phyloP scores from a whole-genome alignment of 2,113 vertebrate genomes.

The Bathybates hornii region DNA sequence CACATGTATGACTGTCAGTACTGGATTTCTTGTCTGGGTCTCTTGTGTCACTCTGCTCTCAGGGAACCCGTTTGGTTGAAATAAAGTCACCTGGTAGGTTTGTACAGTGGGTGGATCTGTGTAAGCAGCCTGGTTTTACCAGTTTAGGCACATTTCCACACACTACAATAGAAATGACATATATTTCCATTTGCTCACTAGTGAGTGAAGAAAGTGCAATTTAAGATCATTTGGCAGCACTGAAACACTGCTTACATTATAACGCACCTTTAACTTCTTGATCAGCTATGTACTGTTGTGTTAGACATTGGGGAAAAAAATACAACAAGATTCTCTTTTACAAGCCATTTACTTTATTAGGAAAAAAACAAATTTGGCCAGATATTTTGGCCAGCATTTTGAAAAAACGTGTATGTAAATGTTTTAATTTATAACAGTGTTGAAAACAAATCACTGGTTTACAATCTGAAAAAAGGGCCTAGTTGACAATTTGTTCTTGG shows the following conservation, averaged over 20 bases:
- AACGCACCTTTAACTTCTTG: neutral
- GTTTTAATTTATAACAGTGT: neutral
- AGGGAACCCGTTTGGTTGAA: fast-evolving
- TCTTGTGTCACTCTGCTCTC: neutral
- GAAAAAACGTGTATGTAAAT: neutral
- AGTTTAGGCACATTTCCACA: slow-evolving; percentile 38
- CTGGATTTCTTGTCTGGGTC: neutral
- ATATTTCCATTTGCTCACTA: neutral
- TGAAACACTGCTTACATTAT: neutral
- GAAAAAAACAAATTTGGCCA: neutral
- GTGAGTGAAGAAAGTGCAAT: neutral
- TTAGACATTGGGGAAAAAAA: neutral
- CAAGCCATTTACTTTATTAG: slow-evolving; percentile 19
- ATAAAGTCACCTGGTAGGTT: neutral
- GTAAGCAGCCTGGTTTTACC: slow-evolving; percentile 23
- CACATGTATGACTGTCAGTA: neutral
- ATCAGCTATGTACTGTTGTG: neutral
- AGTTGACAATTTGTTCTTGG: slow-evolving; percentile 19
- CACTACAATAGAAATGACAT: slow-evolving; percentile 15
- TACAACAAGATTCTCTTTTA: neutral
- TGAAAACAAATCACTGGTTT: neutral
- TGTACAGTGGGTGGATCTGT: slow-evolving; percentile 23
- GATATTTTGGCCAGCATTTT: neutral
- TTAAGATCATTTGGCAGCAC: neutral
- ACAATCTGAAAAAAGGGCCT: neutral